These are phyloP conservation scores for Lutjanus campechanus DNA, from an alignment of 2,797 vertebrate species.

Conservation along the genomic window DNA sequence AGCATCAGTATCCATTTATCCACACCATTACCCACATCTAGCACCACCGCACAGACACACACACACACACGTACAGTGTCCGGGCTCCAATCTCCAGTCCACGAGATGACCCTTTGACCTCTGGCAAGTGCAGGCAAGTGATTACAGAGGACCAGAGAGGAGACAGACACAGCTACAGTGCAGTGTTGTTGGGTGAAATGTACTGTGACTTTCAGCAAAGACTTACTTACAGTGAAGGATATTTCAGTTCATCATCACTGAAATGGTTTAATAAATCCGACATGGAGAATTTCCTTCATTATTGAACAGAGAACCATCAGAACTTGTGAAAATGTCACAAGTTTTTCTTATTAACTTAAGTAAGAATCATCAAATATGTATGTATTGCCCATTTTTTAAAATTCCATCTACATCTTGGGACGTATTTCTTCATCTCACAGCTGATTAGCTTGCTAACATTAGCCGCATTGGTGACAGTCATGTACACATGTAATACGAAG, in stretches of 20 bases:
- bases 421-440: no score
- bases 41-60: constrained; percentile 31
- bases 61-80: constrained; percentile 20
- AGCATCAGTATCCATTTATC: constrained; percentile 80
- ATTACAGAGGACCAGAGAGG: constrained; percentile 40
- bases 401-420: no score
- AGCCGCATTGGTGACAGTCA: no score
- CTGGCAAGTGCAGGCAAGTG: constrained; percentile 47
- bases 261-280: background rate
- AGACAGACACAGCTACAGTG: background rate
- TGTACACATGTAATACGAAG: no score
- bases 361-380: no score
- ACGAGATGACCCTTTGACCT: constrained; percentile 53
- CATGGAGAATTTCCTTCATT: background rate
- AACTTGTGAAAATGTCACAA: no score
- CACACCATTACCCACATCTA: constrained; percentile 75
- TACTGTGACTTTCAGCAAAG: background rate
- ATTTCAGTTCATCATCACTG: background rate
- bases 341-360: no score
- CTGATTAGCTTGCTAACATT: no score
- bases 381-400: no score
- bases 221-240: background rate
- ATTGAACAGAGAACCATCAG: background rate
- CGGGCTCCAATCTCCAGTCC: constrained; percentile 37
- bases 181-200: background rate